These are phyloP conservation scores for Lepilemur ruficaudatus DNA, from an alignment of 2,797 vertebrate species.

Conservation along the genomic window DNA sequence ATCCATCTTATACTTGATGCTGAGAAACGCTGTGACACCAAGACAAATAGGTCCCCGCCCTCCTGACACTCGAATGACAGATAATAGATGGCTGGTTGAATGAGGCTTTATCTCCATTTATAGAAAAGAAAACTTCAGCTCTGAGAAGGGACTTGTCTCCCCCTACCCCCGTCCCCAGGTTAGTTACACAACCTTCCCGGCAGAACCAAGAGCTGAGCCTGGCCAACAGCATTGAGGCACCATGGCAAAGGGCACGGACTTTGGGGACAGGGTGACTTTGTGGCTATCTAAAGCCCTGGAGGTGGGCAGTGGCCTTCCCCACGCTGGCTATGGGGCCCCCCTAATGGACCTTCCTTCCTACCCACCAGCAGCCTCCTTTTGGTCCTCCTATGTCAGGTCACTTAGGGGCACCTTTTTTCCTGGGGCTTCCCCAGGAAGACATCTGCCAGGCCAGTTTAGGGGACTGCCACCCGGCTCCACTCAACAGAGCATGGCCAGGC, in stretches of 20 bases:
- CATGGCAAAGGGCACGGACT: background rate
- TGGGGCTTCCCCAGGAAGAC: background rate
- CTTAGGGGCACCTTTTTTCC: background rate
- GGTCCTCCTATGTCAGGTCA: background rate
- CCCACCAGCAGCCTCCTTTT: background rate
- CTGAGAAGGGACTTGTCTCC: background rate
- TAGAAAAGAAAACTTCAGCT: background rate
- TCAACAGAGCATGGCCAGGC: background rate
- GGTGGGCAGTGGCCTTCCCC: background rate
- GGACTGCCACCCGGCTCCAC: background rate
- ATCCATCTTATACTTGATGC: background rate
- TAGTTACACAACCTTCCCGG: background rate
- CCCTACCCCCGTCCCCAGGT: too few relatives aligned
- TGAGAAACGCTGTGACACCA: background rate
- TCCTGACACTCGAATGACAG: background rate
- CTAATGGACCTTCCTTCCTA: background rate
- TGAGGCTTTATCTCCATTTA: background rate
- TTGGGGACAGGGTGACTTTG: background rate
- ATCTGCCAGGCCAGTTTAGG: background rate
- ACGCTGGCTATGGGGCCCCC: too few relatives aligned
- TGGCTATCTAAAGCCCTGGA: background rate
- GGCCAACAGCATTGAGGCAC: background rate
- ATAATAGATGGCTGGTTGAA: background rate
- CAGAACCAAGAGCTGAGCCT: background rate
- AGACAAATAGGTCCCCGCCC: background rate